Conservation (phyloP, 92 coral and sea anemone genomes). For the Pocillopora grandis region DNA sequence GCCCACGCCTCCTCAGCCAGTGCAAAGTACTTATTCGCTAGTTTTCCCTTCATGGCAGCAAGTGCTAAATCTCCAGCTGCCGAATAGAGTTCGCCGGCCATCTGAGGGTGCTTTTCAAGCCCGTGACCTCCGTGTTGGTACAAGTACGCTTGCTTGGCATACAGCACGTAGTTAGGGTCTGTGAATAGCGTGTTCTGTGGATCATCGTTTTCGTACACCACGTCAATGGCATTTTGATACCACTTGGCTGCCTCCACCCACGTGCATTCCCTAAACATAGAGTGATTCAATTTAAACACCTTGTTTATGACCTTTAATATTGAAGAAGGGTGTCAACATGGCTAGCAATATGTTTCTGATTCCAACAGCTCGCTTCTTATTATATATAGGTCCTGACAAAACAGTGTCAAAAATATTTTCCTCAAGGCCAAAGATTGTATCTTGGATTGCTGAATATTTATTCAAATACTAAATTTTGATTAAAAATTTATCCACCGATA, state of each 20-base stretch:
- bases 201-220: slow-evolving; percentile 76
- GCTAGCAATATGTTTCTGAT: neutral
- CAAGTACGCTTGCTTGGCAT: slow-evolving; percentile 82
- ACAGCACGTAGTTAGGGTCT: slow-evolving; percentile 78
- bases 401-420: too few relatives aligned
- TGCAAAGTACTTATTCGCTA: slow-evolving; percentile 92
- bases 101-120: slow-evolving; percentile 86
- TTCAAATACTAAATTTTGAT: too few relatives aligned
- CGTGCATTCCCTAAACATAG: slow-evolving; percentile 53
- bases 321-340: neutral
- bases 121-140: slow-evolving; percentile 89
- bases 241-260: slow-evolving; percentile 83
- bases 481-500: too few relatives aligned
- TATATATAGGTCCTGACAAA: neutral
- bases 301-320: neutral
- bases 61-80: slow-evolving; percentile 93
- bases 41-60: slow-evolving; percentile 93
- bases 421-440: too few relatives aligned
- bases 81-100: slow-evolving; percentile 89
- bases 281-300: neutral
- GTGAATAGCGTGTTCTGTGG: slow-evolving; percentile 70
- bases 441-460: too few relatives aligned
- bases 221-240: slow-evolving; percentile 85
- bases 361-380: neutral
- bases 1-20: slow-evolving; percentile 98